A percentile compares a stretch with the other conserved stretches of the same genome.
These are phyloP conservation scores for Falco cherrug DNA, from an alignment of 2,797 vertebrate genomes.

Conservation along the genomic window DNA sequence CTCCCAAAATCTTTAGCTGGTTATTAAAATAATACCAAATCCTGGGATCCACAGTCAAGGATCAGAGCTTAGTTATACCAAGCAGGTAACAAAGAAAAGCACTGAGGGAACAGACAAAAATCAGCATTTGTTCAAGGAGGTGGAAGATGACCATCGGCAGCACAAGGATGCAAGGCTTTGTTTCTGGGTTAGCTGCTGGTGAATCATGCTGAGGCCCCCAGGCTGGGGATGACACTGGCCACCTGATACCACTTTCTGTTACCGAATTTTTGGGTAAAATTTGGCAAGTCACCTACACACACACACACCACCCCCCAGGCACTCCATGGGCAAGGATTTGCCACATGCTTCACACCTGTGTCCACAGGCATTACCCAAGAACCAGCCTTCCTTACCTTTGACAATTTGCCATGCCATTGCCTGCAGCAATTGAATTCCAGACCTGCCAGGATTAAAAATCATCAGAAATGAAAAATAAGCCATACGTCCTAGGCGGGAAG, in stretches of 20 bases:
- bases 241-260: neutral
- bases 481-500: fast-evolving
- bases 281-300: neutral
- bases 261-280: neutral
- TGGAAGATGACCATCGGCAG: neutral
- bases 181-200: neutral
- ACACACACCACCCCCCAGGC: neutral
- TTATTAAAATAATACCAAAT: neutral
- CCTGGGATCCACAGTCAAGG: neutral
- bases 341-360: too few relatives aligned
- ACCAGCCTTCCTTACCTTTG: neutral
- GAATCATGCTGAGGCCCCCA: fast-evolving
- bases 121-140: neutral
- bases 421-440: neutral
- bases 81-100: neutral
- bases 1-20: neutral
- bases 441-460: neutral
- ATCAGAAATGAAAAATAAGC: neutral
- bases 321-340: neutral
- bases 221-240: neutral
- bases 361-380: neutral
- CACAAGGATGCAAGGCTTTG: neutral
- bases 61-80: too few relatives aligned
- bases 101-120: neutral
- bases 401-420: neutral